Evolutionary conservation across 2,888 invertebrate species (phyloP), one percentile per base, ranked within the genome.

Genomic region (Pogonocherus hispidulus): DNA sequence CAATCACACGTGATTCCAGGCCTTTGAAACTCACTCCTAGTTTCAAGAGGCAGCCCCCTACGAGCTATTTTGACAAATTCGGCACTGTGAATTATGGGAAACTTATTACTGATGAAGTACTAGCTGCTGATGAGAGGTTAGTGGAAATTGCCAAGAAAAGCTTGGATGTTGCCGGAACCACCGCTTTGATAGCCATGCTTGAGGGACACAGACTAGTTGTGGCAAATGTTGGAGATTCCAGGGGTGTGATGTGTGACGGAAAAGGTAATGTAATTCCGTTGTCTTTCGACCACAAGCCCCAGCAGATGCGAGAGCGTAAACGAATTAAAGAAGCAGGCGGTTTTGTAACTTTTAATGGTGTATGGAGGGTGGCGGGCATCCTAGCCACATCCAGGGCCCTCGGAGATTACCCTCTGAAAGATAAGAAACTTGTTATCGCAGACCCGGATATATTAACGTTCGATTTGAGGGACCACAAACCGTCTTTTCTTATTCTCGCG

Each of bases 281-380:
- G 5, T 97, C 98, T 1, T 96, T 95, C 85, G 98, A 98, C 86
- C 98, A 98, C 84, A 98, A 98, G 87, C 98, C 98, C 41, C 95
- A 97, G 83, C 95, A 97, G 90, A 95, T 96, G 88, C 90, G 96
- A 77, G 98, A 98, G 87, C 91, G 93, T 66, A 95, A 93, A 81
- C 89, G 98, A 73, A 98, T 98, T 79, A 94, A 94, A 82, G 95
- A 96, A 82, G 97, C 98, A 22, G 98, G 98, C 54, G 98, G 98
- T 16, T 95, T 95, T 82, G 95, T 98, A 56, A 94, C 95, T 52
- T 97, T 97, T 81, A 95, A 97, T 83, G 97, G 98, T 27, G 98
- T 98, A 0, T 98, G 98, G 98, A 87, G 98, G 77, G 97, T 98
- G 3, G 97, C 96, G 60, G 98, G 98, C 4, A 96, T 98, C 76